Conservation (phyloP, 2,888 invertebrate genomes). For the Prosapia bicincta region DNA sequence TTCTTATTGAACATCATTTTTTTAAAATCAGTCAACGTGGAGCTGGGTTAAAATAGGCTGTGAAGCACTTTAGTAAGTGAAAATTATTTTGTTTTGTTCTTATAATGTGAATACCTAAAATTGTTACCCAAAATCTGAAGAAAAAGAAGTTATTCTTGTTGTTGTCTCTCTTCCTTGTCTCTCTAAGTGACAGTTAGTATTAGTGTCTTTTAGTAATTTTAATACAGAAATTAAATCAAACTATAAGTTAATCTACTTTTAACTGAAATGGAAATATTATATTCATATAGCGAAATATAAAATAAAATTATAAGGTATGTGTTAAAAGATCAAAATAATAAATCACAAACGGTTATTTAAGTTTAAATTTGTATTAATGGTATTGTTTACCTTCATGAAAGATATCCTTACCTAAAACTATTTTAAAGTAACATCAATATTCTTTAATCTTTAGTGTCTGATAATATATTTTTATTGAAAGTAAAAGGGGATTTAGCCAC, state of each 20-base stretch:
- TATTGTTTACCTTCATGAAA: not conserved
- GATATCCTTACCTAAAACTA: too few species aligned
- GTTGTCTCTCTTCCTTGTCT: slow-evolving; percentile 19
- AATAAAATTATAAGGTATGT: slow-evolving; percentile 26
- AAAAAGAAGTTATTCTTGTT: not conserved
- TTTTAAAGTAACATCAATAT: too few species aligned
- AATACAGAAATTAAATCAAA: slow-evolving; percentile 25
- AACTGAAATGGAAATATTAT: slow-evolving; percentile 18
- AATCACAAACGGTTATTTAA: not conserved
- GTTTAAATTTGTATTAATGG: not conserved
- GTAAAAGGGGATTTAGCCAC: too few species aligned
- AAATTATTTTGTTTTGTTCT: not conserved
- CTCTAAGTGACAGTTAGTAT: slow-evolving; percentile 17
- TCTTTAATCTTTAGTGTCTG: too few species aligned
- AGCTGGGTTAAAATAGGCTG: slow-evolving; percentile 20
- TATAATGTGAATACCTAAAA: not conserved
- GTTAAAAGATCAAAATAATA: slow-evolving; percentile 11
- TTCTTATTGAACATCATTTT: slow-evolving; percentile 2
- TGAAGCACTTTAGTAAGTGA: slow-evolving; percentile 1
- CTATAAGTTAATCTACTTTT: slow-evolving; percentile 13
- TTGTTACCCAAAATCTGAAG: not conserved
- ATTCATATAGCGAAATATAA: slow-evolving; percentile 24
- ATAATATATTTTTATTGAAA: too few species aligned
- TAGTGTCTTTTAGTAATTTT: slow-evolving; percentile 16
- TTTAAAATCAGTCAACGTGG: slow-evolving; percentile 12